These are phyloP conservation scores for Euplagia quadripunctaria DNA, from an alignment of 2,888 invertebrate species.

Conservation along the genomic window DNA sequence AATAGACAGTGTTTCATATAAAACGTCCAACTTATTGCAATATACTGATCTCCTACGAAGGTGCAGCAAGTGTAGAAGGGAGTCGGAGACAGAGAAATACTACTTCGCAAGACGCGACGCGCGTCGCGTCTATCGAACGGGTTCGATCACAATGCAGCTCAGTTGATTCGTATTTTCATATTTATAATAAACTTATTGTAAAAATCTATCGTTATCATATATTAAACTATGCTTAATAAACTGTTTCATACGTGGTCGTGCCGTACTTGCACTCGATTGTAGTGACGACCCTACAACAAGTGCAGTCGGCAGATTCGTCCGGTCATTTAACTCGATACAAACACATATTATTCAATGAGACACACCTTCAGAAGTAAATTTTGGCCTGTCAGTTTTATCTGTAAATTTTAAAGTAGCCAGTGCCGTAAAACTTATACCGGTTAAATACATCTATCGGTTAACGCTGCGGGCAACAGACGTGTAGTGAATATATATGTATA, in stretches of 20 bases:
- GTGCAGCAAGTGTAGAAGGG: constrained; percentile 67
- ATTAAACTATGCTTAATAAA: constrained; percentile 73
- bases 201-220: constrained; percentile 77
- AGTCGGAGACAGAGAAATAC: constrained; percentile 66
- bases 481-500: constrained; percentile 26
- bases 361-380: constrained; percentile 34
- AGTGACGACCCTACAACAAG: constrained; percentile 48
- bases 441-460: constrained; percentile 29
- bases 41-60: constrained; percentile 59
- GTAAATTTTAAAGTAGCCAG: constrained; percentile 14
- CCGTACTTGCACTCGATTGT: constrained; percentile 50
- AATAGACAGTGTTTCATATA: constrained; percentile 40
- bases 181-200: constrained; percentile 83
- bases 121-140: constrained; percentile 64
- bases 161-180: constrained; percentile 79
- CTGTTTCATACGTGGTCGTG: constrained; percentile 55
- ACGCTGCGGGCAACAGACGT: constrained; percentile 37
- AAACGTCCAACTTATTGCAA: constrained; percentile 29
- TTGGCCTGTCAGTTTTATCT: constrained; percentile 21
- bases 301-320: constrained; percentile 33
- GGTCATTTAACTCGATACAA: constrained; percentile 22
- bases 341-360: constrained; percentile 25
- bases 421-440: constrained; percentile 27
- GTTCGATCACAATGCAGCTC: constrained; percentile 86
- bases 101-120: constrained; percentile 59